Evolutionary conservation across 2,888 invertebrate genomes (phyloP), one percentile per base, ranked within the genome.

Genomic region (Panopea generosa): DNA sequence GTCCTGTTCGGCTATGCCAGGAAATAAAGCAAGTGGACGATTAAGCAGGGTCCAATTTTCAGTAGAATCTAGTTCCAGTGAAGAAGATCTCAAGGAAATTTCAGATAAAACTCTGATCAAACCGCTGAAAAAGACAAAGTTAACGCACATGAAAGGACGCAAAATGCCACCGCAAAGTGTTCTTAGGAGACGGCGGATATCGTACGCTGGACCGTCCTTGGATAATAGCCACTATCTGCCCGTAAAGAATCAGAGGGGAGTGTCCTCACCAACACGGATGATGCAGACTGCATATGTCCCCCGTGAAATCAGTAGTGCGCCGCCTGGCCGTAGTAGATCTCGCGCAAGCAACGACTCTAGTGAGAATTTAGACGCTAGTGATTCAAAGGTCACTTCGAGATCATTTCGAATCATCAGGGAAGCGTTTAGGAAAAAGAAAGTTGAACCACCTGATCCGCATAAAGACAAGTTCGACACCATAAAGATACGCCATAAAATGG

Each of bases 351-450:
- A 50, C 33, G 62, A 26, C 26, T 61, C 67, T 24, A 24, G 20
- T 9, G 71, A 55, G 14, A 52, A n/a, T 20, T 26, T 29, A 27
- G 55, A 27, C 0, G 61, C 38, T 2, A 55, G 26, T 2, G 53
- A 71, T 3, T 24, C 33, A 0, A 43, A 40, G 11, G 50, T n/a
- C 2, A 22, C 26, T 14, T 62, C 69, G 7, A 43, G 69, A 20
- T 79, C 79, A 1, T 79, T 49, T 45, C 63, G 79, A 20, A 33
- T 75, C 2, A 55, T 79, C n/a, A 49, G 62, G 20, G 79, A 79
- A 24, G 72, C 75, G 0, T 79, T 72, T 50, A 75, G 69, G 53
- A 79, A 79, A 49, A 53, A 50, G 26, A 63, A 53, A 43, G 61
- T 45, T 11, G 79, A 79, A 20, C 20, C 26, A 9, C 65, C 68